phyloP scores from a whole-genome alignment of 2,888 invertebrate genomes.

The Litoditis marina region DNA sequence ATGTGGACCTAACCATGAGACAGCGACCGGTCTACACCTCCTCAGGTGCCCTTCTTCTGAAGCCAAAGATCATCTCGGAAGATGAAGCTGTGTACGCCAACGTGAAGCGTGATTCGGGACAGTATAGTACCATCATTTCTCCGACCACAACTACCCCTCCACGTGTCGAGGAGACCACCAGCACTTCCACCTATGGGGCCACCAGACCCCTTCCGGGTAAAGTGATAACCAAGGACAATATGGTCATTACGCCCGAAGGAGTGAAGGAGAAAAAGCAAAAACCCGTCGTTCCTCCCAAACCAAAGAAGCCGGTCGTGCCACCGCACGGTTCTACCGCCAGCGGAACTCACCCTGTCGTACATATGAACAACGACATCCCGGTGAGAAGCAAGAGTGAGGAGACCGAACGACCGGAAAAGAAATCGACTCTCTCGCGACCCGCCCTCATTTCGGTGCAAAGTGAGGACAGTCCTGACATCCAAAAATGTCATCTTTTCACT shows the following conservation, averaged over 20 bases:
- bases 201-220: constrained; percentile 54
- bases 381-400: constrained; percentile 18
- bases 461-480: constrained; percentile 58
- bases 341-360: constrained; percentile 29
- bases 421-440: constrained; percentile 27
- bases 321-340: constrained; percentile 17
- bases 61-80: constrained; percentile 41
- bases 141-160: constrained; percentile 4
- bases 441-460: constrained; percentile 56
- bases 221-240: constrained; percentile 51
- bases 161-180: too few relatives aligned
- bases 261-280: constrained; percentile 39
- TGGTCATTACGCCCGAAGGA: constrained; percentile 55
- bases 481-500: constrained; percentile 49
- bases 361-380: constrained; percentile 29
- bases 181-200: constrained; percentile 50
- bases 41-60: constrained; percentile 41
- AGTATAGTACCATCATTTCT: constrained; percentile 12
- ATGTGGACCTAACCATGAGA: constrained; percentile 32
- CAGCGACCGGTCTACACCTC: constrained; percentile 30
- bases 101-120: constrained; percentile 27
- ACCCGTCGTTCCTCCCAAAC: constrained; percentile 57
- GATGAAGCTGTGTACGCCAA: constrained; percentile 17
- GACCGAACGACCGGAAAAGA: constrained; percentile 10
- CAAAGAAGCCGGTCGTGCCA: constrained; percentile 21